Evolutionary conservation across 30 jellyfish, hydroid and myxozoan genomes (phyloP).

Genomic region (Hydra vulgaris): DNA sequence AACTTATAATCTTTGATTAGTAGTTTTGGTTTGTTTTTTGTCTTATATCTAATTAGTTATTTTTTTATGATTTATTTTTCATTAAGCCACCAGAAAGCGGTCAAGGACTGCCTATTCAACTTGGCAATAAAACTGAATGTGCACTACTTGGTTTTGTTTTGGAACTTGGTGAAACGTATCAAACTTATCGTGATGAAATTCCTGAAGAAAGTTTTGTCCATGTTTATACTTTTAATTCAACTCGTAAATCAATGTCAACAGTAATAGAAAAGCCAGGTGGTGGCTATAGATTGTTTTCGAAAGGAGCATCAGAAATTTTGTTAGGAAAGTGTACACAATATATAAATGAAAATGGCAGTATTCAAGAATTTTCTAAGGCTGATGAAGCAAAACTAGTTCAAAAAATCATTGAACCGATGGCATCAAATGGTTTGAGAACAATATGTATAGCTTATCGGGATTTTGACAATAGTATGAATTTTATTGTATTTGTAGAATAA

Average conservation of each 20-base stretch:
- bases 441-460: slow-evolving; percentile 88
- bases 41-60: not conserved
- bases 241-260: slow-evolving; percentile 86
- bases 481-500: no score
- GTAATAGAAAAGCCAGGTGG: slow-evolving; percentile 50
- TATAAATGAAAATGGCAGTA: slow-evolving; percentile 26
- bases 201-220: slow-evolving; percentile 67
- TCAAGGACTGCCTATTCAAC: slow-evolving; percentile 70
- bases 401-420: slow-evolving; percentile 87
- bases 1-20: not conserved
- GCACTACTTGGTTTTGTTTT: slow-evolving; percentile 82
- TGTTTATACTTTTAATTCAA: slow-evolving; percentile 83
- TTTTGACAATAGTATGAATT: no score
- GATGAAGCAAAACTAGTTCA: slow-evolving; percentile 45
- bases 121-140: slow-evolving; percentile 98
- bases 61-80: not conserved
- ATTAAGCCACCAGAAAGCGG: slow-evolving; percentile 55
- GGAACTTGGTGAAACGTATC: slow-evolving; percentile 80
- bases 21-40: not conserved
- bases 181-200: slow-evolving; percentile 55
- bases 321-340: slow-evolving; percentile 62
- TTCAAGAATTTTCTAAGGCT: slow-evolving; percentile 23
- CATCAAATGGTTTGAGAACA: slow-evolving; percentile 90
- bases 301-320: slow-evolving; percentile 97
- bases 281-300: slow-evolving; percentile 65